A percentile compares a stretch with the other conserved stretches of the same genome.
Evolutionary conservation across 2,888 invertebrate genomes (phyloP).

Genomic region (Lasioglossum pauxillum): DNA sequence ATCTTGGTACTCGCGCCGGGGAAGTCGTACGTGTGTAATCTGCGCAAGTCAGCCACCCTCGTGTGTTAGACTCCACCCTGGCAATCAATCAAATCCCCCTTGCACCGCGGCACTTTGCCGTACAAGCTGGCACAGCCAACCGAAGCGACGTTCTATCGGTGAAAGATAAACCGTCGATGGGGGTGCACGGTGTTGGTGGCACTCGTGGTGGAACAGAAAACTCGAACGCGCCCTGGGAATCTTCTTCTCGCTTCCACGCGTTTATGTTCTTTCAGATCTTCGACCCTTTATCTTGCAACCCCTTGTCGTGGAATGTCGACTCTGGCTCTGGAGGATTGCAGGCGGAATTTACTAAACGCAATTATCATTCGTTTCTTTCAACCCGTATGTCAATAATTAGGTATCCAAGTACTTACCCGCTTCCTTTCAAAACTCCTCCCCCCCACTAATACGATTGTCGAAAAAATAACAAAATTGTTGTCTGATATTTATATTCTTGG

Average conservation of each 20-base stretch:
- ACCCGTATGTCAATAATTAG: background rate
- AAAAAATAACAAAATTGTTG: too few relatives aligned
- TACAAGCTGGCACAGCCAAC: slow-evolving; percentile 54
- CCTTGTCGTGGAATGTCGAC: background rate
- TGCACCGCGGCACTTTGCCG: slow-evolving; percentile 33
- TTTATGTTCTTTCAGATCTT: background rate
- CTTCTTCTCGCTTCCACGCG: background rate
- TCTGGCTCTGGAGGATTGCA: background rate
- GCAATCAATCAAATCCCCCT: slow-evolving; percentile 77
- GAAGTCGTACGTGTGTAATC: slow-evolving; percentile 64
- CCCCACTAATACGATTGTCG: too few relatives aligned
- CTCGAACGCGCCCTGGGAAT: slow-evolving; percentile 6
- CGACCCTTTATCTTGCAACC: background rate
- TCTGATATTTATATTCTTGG: too few relatives aligned
- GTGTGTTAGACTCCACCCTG: slow-evolving; percentile 80
- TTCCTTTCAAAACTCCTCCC: background rate
- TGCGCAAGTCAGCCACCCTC: slow-evolving; percentile 75
- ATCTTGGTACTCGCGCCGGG: slow-evolving; percentile 44
- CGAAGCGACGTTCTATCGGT: slow-evolving; percentile 65
- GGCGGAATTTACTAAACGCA: background rate
- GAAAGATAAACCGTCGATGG: slow-evolving; percentile 62
- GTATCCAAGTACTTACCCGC: background rate
- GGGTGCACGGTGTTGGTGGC: slow-evolving; percentile 36
- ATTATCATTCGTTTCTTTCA: background rate
- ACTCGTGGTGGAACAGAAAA: slow-evolving; percentile 44